Base-by-base conservation (phyloP, 1,140 invertebrate genomes). In the Metaphire vulgaris region DNA sequence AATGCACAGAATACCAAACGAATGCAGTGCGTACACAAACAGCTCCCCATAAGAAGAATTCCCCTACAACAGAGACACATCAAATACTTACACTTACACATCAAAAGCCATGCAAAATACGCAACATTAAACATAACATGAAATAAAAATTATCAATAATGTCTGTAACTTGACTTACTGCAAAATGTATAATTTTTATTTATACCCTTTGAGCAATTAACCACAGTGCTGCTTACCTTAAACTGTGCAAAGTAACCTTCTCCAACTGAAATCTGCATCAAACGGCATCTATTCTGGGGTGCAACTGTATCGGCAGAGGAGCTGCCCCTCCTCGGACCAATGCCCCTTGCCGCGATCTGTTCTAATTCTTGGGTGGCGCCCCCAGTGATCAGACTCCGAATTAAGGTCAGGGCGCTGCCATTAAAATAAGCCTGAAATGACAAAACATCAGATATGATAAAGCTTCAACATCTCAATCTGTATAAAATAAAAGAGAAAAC, bases 211-310 rank as follows among this genome's bases (percentile, higher is more conserved):
- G n/a, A n/a, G n/a, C n/a, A n/a, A n/a, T n/a, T n/a, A n/a, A n/a
- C n/a, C n/a, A n/a, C n/a, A n/a, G n/a, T n/a, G n/a, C n/a, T n/a
- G 79, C 82, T 82, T 80, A 89, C 88, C 77, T 94, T 96, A 88
- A 96, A 98, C 85, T 98, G 94, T 34, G 96, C 93, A 74, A 99
- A 88, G 14, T 97, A 96, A 69, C 96, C 95, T 85, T 99, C 96
- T 85, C 96, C 97, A 14, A 99, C 86, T 15, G 96, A 96, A 69
- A 99, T 97, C 88, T 99, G 97, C 72, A 96, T 95, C 75, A 99
- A 97, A 83, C 96, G 90, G 89, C 96, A 99, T 80, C 97, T 81
- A 86, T 97, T 94, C 83, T 92, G 81, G 86, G 99, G 98, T 67
- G 92, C 90, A 79, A 99, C 89, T 82, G 96, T 98, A 84, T 98